Evolutionary conservation across 2,888 invertebrate species (phyloP), one percentile per base, ranked within the genome.

Genomic region (Syrphus vitripennis): DNA sequence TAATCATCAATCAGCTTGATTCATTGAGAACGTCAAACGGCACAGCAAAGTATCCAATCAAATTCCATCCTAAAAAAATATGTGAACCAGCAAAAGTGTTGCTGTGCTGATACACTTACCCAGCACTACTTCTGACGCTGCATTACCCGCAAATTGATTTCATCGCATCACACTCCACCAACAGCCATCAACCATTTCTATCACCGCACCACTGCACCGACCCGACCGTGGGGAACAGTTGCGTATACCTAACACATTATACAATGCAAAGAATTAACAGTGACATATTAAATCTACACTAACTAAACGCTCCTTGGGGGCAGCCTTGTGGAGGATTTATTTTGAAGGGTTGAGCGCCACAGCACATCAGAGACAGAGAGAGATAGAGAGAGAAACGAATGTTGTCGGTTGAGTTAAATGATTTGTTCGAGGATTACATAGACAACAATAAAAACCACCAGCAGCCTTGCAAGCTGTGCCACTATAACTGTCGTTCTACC

Each of bases 1-100:
- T 26, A n/a, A 24, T 31, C 61, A 81, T 80, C 81, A 84, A 80
- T 84, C 81, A 84, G 61, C 75, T 72, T 67, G 67, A 72, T 76
- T 72, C 45, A 65, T 45, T 45, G 37, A 42, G 65, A 65, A 42
- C 7, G 19, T 29, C 42, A 45, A 65, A 14, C 26, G 45, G n/a
- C n/a, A n/a, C n/a, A n/a, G n/a, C n/a, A n/a, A n/a, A n/a, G n/a
- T n/a, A n/a, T 65, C 45, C 45, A 45, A 65, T 65, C 12, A 31
- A 65, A 31, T 45, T 65, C 65, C 65, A 6, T 40, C 1, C 31
- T 19, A 31, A 45, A 65, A 65, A n/a, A n/a, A n/a, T n/a, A 45
- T 42, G 12, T 29, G 40, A 63, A 16, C 42, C 16, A 63, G 29
- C 42, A 63, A 42, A 26, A 42, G 29, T 42, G 40, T n/a, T 65